Evolutionary conservation across 2,888 invertebrate genomes (phyloP).

Genomic region (Callyntrura guangdongensis): DNA sequence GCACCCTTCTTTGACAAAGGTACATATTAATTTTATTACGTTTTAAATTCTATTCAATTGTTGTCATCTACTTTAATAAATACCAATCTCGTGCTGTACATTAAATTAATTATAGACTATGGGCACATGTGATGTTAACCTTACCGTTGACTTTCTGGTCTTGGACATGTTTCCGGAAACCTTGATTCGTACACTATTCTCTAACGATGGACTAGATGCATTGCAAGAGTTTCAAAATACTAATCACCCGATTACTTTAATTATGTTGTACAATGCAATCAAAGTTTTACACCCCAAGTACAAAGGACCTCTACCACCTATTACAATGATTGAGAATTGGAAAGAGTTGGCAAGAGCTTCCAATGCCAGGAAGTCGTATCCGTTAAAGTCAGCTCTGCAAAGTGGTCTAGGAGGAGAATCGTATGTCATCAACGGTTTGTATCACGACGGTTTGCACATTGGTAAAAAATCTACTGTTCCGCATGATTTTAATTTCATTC

Average conservation of each 20-base stretch:
- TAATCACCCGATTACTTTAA: slow-evolving; percentile 85
- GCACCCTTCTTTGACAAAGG: slow-evolving; percentile 86
- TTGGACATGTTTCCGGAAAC: slow-evolving; percentile 87
- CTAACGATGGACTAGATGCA: slow-evolving; percentile 86
- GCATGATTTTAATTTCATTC: slow-evolving; percentile 3
- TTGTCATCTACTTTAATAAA: too few relatives aligned
- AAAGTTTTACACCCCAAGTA: slow-evolving; percentile 87
- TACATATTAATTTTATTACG: slow-evolving; percentile 75
- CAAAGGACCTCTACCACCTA: slow-evolving; percentile 86
- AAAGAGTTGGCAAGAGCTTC: slow-evolving; percentile 85
- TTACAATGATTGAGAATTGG: slow-evolving; percentile 85
- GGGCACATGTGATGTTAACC: slow-evolving; percentile 87
- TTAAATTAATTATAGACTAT: slow-evolving; percentile 83
- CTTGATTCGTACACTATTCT: slow-evolving; percentile 88
- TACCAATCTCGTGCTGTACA: too few relatives aligned
- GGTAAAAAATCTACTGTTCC: slow-evolving; percentile 86
- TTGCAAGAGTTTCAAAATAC: slow-evolving; percentile 86
- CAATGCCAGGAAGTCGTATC: slow-evolving; percentile 85
- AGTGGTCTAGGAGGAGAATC: slow-evolving; percentile 88
- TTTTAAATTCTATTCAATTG: too few relatives aligned
- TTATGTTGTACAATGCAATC: slow-evolving; percentile 88
- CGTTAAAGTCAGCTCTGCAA: slow-evolving; percentile 87
- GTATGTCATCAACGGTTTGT: slow-evolving; percentile 88
- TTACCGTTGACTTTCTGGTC: slow-evolving; percentile 88
- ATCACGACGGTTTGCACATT: slow-evolving; percentile 87